These are phyloP conservation scores for Prunella himalayana DNA, from an alignment of 2,113 vertebrate species.

Conservation along the genomic window DNA sequence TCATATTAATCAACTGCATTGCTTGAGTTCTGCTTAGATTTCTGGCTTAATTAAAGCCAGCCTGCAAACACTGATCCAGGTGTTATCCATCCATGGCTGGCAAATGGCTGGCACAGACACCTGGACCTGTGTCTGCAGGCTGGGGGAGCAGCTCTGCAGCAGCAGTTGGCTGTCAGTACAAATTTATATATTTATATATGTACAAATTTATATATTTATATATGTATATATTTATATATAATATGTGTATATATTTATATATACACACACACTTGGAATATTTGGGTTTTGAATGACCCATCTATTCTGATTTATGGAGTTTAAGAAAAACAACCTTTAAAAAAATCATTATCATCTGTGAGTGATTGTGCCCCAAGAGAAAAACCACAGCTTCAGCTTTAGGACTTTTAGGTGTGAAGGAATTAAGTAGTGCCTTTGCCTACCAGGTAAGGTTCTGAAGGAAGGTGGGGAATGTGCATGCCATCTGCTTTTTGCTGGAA, in stretches of 20 bases:
- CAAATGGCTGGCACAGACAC: neutral
- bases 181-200: fast-evolving
- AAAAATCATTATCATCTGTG: neutral
- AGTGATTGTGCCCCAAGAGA: neutral
- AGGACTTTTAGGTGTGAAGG: neutral
- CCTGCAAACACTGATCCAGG: neutral
- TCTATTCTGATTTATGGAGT: neutral
- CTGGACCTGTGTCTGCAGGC: neutral
- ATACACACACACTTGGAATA: neutral
- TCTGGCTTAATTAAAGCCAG: neutral
- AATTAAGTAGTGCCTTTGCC: neutral
- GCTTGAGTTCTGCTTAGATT: neutral
- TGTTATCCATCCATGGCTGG: neutral
- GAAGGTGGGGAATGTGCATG: neutral
- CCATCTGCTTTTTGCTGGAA: neutral
- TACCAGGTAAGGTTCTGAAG: neutral
- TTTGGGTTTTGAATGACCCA: neutral
- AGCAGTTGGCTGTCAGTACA: neutral
- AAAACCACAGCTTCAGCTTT: neutral
- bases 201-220: fast-evolving
- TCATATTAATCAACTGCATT: neutral
- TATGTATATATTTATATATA: fast-evolving
- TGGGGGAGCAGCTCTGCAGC: neutral
- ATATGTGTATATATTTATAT: fast-evolving
- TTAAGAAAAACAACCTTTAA: neutral